phyloP scores from a whole-genome alignment of 2,113 vertebrate species.

The Psilopogon haemacephalus region DNA sequence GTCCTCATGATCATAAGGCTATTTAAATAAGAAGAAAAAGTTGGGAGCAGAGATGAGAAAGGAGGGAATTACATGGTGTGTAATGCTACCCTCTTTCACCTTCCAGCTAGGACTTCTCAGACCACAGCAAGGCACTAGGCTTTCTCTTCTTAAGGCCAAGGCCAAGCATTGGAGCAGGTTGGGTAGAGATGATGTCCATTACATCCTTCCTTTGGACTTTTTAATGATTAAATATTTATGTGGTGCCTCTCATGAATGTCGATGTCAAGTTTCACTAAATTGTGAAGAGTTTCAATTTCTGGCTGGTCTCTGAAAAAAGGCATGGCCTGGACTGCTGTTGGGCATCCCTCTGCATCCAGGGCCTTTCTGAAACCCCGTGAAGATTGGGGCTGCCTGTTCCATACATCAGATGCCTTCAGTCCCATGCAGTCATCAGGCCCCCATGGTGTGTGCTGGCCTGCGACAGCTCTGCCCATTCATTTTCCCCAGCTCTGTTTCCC shows the following conservation, averaged over 20 bases:
- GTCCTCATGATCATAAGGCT: neutral
- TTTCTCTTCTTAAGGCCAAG: neutral
- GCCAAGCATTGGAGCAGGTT: neutral
- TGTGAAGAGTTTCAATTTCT: neutral
- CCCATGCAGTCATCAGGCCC: neutral
- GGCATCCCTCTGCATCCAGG: neutral
- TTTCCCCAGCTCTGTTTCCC: neutral
- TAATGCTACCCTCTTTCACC: neutral
- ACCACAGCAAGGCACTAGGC: neutral
- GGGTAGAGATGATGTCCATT: neutral
- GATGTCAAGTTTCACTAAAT: neutral
- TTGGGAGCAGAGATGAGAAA: neutral
- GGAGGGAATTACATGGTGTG: neutral
- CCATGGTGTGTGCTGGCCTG: neutral
- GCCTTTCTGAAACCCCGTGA: neutral
- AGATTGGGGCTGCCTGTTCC: neutral
- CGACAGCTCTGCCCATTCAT: neutral
- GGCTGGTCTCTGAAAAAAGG: neutral
- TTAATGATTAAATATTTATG: neutral
- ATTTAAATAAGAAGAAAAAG: conserved; percentile 14
- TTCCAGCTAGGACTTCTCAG: neutral
- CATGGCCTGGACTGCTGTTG: neutral
- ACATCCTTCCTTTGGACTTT: neutral
- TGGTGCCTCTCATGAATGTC: neutral
- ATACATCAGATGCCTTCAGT: fast-evolving